phyloP scores from a whole-genome alignment of 2,113 vertebrate species.

The Carollia perspicillata region DNA sequence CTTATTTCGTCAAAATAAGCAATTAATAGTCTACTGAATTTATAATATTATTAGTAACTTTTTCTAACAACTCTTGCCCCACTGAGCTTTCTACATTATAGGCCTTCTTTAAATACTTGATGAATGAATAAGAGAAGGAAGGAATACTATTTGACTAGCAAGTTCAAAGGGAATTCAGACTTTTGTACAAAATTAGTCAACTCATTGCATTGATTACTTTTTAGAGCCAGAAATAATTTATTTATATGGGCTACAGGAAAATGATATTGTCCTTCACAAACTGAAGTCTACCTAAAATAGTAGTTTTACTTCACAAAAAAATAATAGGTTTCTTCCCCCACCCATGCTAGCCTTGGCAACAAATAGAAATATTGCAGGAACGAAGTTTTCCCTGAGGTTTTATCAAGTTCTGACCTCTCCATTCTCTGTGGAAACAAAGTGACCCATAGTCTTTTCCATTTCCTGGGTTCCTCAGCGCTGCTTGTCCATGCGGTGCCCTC shows the following conservation, averaged over 20 bases:
- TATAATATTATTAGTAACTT: not conserved
- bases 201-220: not conserved
- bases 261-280: not conserved
- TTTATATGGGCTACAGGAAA: not conserved
- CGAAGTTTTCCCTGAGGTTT: not conserved
- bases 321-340: not conserved
- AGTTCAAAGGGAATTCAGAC: not conserved
- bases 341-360: not conserved
- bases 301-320: not conserved
- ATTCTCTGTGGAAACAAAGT: not conserved
- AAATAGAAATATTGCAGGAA: not conserved
- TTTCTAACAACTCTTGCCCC: not conserved
- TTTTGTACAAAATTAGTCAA: not conserved
- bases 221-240: not conserved
- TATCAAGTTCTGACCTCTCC: not conserved
- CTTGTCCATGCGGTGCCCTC: not conserved
- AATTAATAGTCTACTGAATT: not conserved
- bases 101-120: constrained; percentile 15
- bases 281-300: constrained; percentile 17
- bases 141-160: not conserved
- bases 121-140: constrained; percentile 22
- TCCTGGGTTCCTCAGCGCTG: not conserved
- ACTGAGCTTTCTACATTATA: not conserved
- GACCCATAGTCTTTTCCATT: not conserved
- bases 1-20: constrained; percentile 31